Percentiles rank a stretch among this genome's conserved stretches.
These are phyloP conservation scores for Nannospalax galili DNA, from an alignment of 2,113 vertebrate genomes.

Conservation along the genomic window DNA sequence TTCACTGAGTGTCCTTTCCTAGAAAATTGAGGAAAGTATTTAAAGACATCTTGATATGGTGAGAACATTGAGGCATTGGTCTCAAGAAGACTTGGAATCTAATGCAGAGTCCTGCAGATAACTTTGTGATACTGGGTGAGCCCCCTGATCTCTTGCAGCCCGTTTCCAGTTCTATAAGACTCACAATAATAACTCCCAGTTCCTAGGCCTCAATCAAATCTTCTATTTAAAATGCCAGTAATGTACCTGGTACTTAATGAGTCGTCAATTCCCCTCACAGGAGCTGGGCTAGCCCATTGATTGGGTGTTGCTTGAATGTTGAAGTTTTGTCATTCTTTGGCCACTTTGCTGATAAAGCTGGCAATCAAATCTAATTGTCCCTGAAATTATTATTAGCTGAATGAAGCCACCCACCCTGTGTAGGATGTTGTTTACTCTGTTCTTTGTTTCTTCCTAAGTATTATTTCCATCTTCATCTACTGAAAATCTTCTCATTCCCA, in stretches of 20 bases:
- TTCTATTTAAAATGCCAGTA: slow-evolving; percentile 4
- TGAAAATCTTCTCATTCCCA: slow-evolving; percentile 18
- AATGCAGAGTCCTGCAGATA: neutral
- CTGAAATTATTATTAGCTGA: slow-evolving; percentile 38
- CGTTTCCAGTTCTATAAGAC: neutral
- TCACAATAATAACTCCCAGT: neutral
- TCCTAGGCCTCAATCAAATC: neutral
- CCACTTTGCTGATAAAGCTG: slow-evolving; percentile 9
- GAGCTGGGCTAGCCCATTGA: neutral
- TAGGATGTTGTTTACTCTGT: slow-evolving; percentile 1
- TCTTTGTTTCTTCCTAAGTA: slow-evolving; percentile 50
- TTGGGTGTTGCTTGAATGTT: slow-evolving; percentile 36
- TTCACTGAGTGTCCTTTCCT: slow-evolving; percentile 29
- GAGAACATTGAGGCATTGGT: neutral
- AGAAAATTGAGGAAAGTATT: neutral
- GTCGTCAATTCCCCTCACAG: neutral
- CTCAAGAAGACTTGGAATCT: neutral
- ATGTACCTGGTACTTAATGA: neutral
- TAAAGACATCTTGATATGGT: neutral
- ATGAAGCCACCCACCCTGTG: neutral
- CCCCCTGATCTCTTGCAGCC: neutral
- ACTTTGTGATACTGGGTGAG: neutral
- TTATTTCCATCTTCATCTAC: slow-evolving; percentile 48
- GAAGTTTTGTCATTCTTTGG: slow-evolving; percentile 37
- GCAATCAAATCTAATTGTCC: slow-evolving; percentile 42